Conservation (phyloP, 1,140 invertebrate genomes). For the Drosophila teissieri region DNA sequence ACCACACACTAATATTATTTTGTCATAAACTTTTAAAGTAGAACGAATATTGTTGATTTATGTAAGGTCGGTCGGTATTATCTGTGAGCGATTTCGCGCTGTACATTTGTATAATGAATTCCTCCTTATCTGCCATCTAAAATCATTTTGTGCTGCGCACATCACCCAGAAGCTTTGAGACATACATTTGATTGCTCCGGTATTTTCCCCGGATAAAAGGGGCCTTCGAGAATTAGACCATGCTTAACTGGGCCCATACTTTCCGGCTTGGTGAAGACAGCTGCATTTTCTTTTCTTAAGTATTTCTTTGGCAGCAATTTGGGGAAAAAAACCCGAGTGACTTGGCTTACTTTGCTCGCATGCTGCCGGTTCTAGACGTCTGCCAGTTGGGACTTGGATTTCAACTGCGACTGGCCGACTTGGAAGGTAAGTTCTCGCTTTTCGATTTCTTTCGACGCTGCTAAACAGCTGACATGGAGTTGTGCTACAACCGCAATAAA, state of each 20-base stretch:
- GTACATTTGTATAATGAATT: constrained; percentile 45
- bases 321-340: constrained; percentile 25
- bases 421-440: constrained; percentile 51
- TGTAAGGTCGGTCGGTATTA: too few species aligned
- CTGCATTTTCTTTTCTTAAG: constrained; percentile 43
- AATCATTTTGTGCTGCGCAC: constrained; percentile 1
- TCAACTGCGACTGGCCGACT: constrained; percentile 39
- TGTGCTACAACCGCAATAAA: constrained; percentile 76
- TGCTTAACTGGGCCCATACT: constrained; percentile 13
- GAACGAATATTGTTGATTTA: neutral
- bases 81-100: neutral
- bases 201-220: neutral
- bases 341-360: constrained; percentile 59
- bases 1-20: too few species aligned
- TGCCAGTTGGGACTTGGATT: constrained; percentile 39
- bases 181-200: constrained; percentile 3
- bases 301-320: constrained; percentile 36
- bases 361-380: constrained; percentile 51
- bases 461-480: constrained; percentile 69
- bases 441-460: constrained; percentile 45
- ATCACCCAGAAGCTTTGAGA: neutral
- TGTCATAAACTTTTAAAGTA: neutral
- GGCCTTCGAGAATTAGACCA: constrained; percentile 28
- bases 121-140: constrained; percentile 4
- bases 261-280: constrained; percentile 31